Conservation (phyloP, 2,797 vertebrate genomes). For the Peromyscus nudipes region DNA sequence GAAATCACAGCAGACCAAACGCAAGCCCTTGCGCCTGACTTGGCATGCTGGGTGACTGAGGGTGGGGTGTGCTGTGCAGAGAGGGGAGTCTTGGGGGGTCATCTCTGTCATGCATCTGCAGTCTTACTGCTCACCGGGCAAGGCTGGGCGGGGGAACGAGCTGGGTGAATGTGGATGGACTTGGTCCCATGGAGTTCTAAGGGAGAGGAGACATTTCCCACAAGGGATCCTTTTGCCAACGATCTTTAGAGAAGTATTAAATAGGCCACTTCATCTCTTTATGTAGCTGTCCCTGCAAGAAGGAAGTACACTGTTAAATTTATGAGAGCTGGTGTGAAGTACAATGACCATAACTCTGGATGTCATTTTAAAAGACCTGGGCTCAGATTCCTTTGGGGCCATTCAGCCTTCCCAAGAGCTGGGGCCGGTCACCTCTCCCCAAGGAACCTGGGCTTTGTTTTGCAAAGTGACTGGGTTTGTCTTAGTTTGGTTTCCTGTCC, state of each 20-base stretch:
- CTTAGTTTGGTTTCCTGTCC: neutral
- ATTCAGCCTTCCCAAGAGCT: neutral
- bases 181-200: neutral
- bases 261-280: neutral
- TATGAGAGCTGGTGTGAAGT: neutral
- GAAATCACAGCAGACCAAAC: neutral
- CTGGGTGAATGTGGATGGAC: neutral
- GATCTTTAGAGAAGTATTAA: neutral
- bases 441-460: neutral
- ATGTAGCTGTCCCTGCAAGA: neutral
- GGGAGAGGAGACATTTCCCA: neutral
- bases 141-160: neutral
- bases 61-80: neutral
- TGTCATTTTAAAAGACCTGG: neutral
- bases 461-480: neutral
- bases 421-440: conserved; percentile 20
- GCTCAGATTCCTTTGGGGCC: neutral
- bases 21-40: conserved; percentile 39
- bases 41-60: conserved; percentile 71
- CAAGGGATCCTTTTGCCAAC: neutral
- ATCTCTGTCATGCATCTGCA: neutral
- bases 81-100: neutral
- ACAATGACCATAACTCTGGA: neutral
- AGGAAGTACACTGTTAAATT: neutral
- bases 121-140: neutral